These are phyloP conservation scores for Rhopalosiphum padi DNA, from an alignment of 1,140 invertebrate species.

Conservation along the genomic window DNA sequence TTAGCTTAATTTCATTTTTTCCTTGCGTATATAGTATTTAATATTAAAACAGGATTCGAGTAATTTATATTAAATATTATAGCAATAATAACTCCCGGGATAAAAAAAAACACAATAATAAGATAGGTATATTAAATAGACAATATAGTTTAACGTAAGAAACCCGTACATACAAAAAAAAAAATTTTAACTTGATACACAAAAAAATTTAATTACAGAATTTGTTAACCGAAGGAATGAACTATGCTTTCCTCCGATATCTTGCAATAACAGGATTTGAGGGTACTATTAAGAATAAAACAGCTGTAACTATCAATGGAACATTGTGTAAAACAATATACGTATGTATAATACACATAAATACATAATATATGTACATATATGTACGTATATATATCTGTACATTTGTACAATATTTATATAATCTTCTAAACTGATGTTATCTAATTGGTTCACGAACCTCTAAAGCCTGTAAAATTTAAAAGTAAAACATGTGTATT, in stretches of 20 bases:
- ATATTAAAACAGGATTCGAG: neutral
- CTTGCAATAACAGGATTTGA: slow-evolving; percentile 40
- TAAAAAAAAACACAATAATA: neutral
- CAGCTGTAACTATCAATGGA: slow-evolving; percentile 32
- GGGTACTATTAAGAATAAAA: slow-evolving; percentile 22
- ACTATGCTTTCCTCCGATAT: slow-evolving; percentile 20
- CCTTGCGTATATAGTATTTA: neutral
- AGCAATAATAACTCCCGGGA: neutral
- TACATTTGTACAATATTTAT: too few relatives aligned
- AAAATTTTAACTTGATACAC: neutral
- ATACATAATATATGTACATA: too few relatives aligned
- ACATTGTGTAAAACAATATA: slow-evolving; percentile 36
- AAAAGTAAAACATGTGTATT: too few relatives aligned
- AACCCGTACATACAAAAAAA: neutral
- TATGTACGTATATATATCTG: too few relatives aligned
- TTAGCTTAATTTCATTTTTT: neutral
- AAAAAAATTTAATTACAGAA: neutral
- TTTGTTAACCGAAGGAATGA: slow-evolving; percentile 41
- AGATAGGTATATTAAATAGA: neutral
- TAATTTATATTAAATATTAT: neutral
- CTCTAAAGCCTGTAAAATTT: too few relatives aligned
- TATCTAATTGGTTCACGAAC: too few relatives aligned
- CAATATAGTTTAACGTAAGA: neutral
- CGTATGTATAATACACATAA: neutral
- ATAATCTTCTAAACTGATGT: too few relatives aligned